These are phyloP conservation scores for Eurypyga helias DNA, from an alignment of 2,113 vertebrate genomes.

Conservation along the genomic window DNA sequence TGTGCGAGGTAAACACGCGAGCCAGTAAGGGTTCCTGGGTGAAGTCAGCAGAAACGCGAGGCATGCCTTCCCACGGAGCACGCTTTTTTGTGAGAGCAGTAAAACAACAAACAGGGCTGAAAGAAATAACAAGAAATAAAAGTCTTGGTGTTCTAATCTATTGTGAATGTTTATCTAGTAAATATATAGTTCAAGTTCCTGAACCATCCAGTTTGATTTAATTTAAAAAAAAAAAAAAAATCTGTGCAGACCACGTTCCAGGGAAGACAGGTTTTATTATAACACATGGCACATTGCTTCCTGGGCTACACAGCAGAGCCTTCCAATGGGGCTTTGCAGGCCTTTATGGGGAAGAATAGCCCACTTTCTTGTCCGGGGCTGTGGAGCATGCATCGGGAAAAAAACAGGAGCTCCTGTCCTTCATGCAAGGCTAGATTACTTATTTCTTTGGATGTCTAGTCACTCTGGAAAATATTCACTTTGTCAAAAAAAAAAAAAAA, in stretches of 20 bases:
- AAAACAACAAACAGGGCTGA: constrained; percentile 48
- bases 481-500: background rate
- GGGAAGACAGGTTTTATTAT: background rate
- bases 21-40: constrained; percentile 56
- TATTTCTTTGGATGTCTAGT: background rate
- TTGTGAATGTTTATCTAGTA: constrained; percentile 46
- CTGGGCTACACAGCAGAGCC: background rate
- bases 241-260: background rate
- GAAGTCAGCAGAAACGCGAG: constrained; percentile 56
- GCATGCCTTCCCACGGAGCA: constrained; percentile 53
- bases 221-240: too few species aligned
- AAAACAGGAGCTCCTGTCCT: background rate
- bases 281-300: background rate
- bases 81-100: background rate
- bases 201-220: constrained; percentile 11
- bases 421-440: background rate
- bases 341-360: background rate
- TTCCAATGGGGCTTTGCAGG: background rate
- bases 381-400: background rate
- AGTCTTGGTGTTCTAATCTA: constrained; percentile 41
- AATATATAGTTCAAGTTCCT: constrained; percentile 36
- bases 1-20: constrained; percentile 15
- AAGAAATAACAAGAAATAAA: constrained; percentile 59
- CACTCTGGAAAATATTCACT: background rate
- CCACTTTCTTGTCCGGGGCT: rapidly evolving